These are phyloP conservation scores for Halcyon malimbica DNA, from an alignment of 2,113 vertebrate species.

Conservation along the genomic window DNA sequence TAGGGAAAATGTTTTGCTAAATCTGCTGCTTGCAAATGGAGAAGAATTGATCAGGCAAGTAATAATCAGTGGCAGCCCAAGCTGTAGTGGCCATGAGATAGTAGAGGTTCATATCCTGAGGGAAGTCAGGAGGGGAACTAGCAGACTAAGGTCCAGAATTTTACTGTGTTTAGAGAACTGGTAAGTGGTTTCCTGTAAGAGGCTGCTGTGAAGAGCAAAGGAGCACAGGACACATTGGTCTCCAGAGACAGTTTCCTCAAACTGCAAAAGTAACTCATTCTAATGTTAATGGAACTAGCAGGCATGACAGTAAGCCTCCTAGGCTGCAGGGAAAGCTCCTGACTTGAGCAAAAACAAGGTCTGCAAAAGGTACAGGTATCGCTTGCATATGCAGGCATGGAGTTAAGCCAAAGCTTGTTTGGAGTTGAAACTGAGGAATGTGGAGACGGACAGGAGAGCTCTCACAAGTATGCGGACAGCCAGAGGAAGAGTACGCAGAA, in stretches of 20 bases:
- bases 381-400: background rate
- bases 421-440: background rate
- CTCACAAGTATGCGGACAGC: background rate
- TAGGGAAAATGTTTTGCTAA: background rate
- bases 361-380: background rate
- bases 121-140: background rate
- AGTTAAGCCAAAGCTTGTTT: background rate
- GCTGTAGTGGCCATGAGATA: background rate
- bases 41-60: background rate
- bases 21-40: background rate
- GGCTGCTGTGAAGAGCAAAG: background rate
- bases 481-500: background rate
- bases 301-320: background rate
- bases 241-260: background rate
- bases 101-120: background rate
- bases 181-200: background rate
- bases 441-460: background rate
- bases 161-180: background rate
- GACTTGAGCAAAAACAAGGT: background rate
- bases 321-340: background rate
- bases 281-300: background rate
- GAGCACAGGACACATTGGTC: background rate
- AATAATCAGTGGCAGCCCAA: background rate
- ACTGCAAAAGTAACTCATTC: background rate
- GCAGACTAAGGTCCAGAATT: background rate